phyloP scores from a whole-genome alignment of 2,113 vertebrate genomes.

The Varanus komodoensis region DNA sequence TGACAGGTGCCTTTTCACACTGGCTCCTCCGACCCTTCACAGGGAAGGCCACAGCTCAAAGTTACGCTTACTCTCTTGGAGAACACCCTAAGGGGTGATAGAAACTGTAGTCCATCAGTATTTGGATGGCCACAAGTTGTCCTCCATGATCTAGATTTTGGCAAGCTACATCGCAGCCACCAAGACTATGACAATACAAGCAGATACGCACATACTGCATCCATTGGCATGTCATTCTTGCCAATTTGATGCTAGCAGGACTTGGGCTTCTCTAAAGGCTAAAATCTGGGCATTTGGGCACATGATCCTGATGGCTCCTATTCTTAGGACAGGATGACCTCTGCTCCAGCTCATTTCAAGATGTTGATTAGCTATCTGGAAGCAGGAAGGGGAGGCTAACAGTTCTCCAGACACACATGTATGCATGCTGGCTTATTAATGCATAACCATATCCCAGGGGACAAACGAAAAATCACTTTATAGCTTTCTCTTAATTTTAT shows the following conservation, averaged over 20 bases:
- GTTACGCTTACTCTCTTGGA: too few species aligned
- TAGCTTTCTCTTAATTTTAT: constrained; percentile 57
- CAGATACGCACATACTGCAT: neutral
- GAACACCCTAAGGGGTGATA: too few species aligned
- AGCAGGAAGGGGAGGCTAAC: neutral
- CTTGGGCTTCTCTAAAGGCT: neutral
- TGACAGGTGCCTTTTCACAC: too few species aligned
- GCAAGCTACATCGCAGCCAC: neutral
- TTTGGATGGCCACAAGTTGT: neutral
- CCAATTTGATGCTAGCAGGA: neutral
- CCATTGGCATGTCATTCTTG: neutral
- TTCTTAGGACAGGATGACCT: too few species aligned
- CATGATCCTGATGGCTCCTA: neutral
- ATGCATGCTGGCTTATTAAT: constrained; percentile 58
- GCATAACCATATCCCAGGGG: constrained; percentile 45
- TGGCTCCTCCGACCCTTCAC: too few species aligned
- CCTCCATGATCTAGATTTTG: neutral
- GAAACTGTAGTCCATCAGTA: neutral
- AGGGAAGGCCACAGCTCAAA: neutral
- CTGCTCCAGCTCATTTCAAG: neutral
- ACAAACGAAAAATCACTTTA: constrained; percentile 38
- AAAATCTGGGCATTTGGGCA: neutral
- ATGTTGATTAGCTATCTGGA: neutral
- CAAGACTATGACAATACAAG: neutral
- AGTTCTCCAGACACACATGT: constrained; percentile 22